Base-by-base conservation (phyloP, 2,797 vertebrate genomes). In the Adrianichthys oophorus region DNA sequence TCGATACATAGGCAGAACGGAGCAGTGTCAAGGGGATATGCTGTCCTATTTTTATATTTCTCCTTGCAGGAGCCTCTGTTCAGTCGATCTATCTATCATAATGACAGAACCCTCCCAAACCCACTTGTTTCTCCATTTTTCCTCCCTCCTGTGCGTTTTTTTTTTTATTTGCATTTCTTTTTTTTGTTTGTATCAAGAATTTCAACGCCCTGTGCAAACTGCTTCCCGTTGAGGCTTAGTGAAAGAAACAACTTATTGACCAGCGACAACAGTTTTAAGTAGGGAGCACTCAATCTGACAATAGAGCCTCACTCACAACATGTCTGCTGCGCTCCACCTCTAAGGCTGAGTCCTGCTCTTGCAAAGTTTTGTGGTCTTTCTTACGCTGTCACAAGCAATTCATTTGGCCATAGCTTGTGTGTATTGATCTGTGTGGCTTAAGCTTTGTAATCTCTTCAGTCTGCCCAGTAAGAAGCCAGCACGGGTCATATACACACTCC, bases 321-420 rank as follows among this genome's bases (percentile, higher is more conserved):
- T 48, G 13, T 53, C 51, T 23, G 43, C 52, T 50, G 15, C 2
- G 19, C 63, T 47, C 19, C 48, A 47, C 29, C 41, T 59, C 44
- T 26, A 45, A 58, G 61, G 56, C 59, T 48, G 56, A 68, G 62
- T 70, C 51, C 37, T 66, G 61, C 51, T 32, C 62, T 62, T 53
- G 52, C 58, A 74, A 58, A 56, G 76, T 78, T 76, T 74, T 48
- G 46, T 47, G 59, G 76, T 80, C 72, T 85, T 86, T 80, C 78
- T 80, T 78, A 72, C 59, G 44, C 76, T 90, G 90, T 92, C 91
- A 88, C 85, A 87, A 87, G 81, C 90, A 88, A 90, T 90, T 92
- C 83, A 87, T 90, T 89, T 87, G 81, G 55, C 76, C 86, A 89
- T 91, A 88, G 88, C 86, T 91, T 89, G 84, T 78, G 56, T 43